Base-by-base conservation (phyloP, 1,140 invertebrate genomes). In the Paraescarpia echinospica region DNA sequence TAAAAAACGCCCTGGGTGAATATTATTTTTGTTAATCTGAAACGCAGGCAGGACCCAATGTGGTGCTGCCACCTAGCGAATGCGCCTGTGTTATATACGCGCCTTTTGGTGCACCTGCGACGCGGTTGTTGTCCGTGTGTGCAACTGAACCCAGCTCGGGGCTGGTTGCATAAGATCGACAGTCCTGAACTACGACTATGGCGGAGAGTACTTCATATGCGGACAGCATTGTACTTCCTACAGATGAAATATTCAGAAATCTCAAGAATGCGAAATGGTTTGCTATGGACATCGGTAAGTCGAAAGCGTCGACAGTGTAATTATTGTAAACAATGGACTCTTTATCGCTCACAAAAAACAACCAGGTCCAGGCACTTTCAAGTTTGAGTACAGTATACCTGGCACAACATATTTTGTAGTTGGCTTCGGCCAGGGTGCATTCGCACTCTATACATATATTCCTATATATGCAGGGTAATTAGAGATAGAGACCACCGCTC, bases 221-320 rank as follows among this genome's bases (percentile, higher is more conserved):
- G 18, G 88, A 92, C 27, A 93, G 77, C 91, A 89, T 93, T 34
- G 92, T 90, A 41, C 92, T 96, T 59, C 94, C 96, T 92, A 94
- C 95, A 90, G 97, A 97, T 94, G 96, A 96, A 92, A 95, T 97
- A 18, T 98, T 98, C 95, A 96, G 97, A 59, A 97, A 98, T 96
- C 95, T 98, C 35, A 97, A 97, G 94, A 97, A 97, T 96, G 97
- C 97, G 12, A 97, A 97, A 94, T 96, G 97, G 94, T 97, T 98
- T 96, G 97, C 97, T 1, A 97, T 98, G 93, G 97, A 98, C 94
- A 97, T 98, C 92, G 97, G 97, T 97, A 95, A 95, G 94, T 90
- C 77, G 34, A 91, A 0, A 89, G 92, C 18, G 77, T 93, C 41
- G 92, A n/a, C 33, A 91, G 34, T 89, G 59, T 92, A 77, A 94